Base-by-base conservation (phyloP, 2,113 vertebrate genomes). In the Microcebus murinus region DNA sequence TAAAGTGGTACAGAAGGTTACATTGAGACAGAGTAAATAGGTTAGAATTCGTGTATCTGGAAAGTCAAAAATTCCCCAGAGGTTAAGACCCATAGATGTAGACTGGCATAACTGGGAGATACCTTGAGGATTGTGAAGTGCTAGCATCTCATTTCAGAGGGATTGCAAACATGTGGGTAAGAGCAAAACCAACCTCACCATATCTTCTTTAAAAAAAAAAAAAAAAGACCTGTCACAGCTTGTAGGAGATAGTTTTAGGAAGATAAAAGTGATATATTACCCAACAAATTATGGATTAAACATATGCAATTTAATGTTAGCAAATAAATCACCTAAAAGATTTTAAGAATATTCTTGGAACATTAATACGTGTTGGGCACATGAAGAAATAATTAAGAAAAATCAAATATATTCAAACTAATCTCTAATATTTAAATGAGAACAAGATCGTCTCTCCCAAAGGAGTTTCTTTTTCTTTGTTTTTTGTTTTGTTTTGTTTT, bases 121-220 rank as follows among this genome's bases (percentile, higher is more conserved):
- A 3, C 8, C 6, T 0, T 3, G 6, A 13, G 20, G 14, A 34
- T 29, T 6, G 7, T 0, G 3, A 10, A 1, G 9, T 36, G 14
- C 73, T n/a, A 29, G 6, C 45, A 2, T 68, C 50, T 63, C 6
- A 10, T 13, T 83, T 70, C n/a, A 83, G 67, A 76, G 25, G 42
- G 9, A 45, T 0, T 20, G 20, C 34, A 34, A 57, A 21, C 21
- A n/a, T 2, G 9, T 36, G 25, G 29, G 13, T 84, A 55, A 67
- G 25, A 27, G 23, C 17, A 68, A 85, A 15, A 4, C 12, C 6
- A 18, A 2, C 0, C 9, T 27, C 45, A 8, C 11, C 36, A 93
- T 67, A 17, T 17, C 21, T 13, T 29, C 23, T 42, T 7, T 45
- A 45, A 10, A 70, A 73, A 21, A 50, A 23, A 65, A 27, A 31